A percentile compares a stretch with the other conserved stretches of the same genome.
Evolutionary conservation across 2,888 invertebrate genomes (phyloP).

Genomic region (Conops quadrifasciatus): DNA sequence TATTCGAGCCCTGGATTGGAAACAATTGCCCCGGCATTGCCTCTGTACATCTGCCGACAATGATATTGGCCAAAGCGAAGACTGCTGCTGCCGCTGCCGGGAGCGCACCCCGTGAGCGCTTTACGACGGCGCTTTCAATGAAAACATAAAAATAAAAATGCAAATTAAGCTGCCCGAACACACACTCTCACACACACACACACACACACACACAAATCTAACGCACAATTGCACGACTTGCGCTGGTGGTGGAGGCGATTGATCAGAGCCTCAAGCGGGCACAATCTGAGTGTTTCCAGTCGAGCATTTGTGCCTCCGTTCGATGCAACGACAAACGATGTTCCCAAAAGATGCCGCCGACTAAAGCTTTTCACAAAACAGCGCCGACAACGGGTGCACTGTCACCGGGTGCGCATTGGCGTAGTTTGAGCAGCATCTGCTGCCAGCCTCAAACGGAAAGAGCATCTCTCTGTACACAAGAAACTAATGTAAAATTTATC

Average conservation of each 20-base stretch:
- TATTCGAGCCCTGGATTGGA: constrained; percentile 6
- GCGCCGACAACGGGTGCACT: neutral
- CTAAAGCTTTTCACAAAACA: neutral
- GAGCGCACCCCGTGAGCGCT: constrained; percentile 44
- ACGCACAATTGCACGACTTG: constrained; percentile 55
- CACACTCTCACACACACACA: too few relatives aligned
- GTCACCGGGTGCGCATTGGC: neutral
- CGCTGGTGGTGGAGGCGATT: constrained; percentile 43
- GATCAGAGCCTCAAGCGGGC: constrained; percentile 28
- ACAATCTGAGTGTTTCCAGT: neutral
- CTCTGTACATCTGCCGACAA: constrained; percentile 58
- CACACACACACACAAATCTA: constrained; percentile 50
- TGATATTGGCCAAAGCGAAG: constrained; percentile 51
- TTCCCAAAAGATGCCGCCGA: constrained; percentile 26
- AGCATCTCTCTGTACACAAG: neutral
- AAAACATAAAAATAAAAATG: constrained; percentile 64
- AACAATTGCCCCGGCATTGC: constrained; percentile 3
- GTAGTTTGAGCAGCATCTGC: neutral
- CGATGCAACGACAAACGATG: neutral
- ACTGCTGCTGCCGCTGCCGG: constrained; percentile 38
- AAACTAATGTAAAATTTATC: too few relatives aligned
- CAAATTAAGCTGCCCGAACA: constrained; percentile 58
- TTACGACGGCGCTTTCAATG: constrained; percentile 61
- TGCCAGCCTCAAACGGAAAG: too few relatives aligned
- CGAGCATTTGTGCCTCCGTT: constrained; percentile 21